Conservation (phyloP, 1,140 invertebrate species). For the Danaus melanippus region DNA sequence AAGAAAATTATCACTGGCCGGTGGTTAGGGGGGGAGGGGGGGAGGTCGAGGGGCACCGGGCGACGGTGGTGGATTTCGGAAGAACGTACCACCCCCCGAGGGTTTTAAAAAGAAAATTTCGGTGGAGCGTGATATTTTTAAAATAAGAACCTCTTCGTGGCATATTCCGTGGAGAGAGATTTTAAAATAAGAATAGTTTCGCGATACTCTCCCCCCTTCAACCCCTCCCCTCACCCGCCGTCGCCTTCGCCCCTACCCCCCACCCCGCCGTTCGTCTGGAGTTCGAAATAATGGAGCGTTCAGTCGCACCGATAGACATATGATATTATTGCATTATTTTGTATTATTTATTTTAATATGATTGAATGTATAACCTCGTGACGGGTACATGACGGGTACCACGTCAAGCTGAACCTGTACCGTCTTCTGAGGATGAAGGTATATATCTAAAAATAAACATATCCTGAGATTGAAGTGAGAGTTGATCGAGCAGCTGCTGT, state of each 20-base stretch:
- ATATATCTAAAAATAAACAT: too few relatives aligned
- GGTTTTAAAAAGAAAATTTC: constrained; percentile 69
- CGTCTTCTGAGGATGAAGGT: too few relatives aligned
- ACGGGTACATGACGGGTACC: too few relatives aligned
- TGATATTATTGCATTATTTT: too few relatives aligned
- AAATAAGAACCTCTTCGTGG: constrained; percentile 68
- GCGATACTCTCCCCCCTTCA: constrained; percentile 48
- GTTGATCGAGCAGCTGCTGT: background rate
- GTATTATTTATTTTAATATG: background rate
- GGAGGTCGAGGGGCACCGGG: constrained; percentile 23
- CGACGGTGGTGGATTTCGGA: constrained; percentile 55
- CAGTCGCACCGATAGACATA: constrained; percentile 10
- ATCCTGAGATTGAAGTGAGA: too few relatives aligned
- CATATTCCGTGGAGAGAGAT: constrained; percentile 70
- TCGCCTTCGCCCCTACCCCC: constrained; percentile 35
- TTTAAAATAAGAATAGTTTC: constrained; percentile 72
- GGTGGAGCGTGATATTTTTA: constrained; percentile 71
- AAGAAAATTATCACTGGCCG: constrained; percentile 69
- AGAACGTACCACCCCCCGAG: constrained; percentile 54
- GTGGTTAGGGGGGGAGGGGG: constrained; percentile 17
- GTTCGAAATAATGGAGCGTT: constrained; percentile 51
- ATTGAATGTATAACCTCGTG: background rate
- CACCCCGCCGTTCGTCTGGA: constrained; percentile 55
- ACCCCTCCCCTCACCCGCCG: constrained; percentile 53
- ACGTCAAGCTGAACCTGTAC: too few relatives aligned